These are phyloP conservation scores for Arctopsyche grandis DNA, from an alignment of 1,140 invertebrate genomes.

Conservation along the genomic window DNA sequence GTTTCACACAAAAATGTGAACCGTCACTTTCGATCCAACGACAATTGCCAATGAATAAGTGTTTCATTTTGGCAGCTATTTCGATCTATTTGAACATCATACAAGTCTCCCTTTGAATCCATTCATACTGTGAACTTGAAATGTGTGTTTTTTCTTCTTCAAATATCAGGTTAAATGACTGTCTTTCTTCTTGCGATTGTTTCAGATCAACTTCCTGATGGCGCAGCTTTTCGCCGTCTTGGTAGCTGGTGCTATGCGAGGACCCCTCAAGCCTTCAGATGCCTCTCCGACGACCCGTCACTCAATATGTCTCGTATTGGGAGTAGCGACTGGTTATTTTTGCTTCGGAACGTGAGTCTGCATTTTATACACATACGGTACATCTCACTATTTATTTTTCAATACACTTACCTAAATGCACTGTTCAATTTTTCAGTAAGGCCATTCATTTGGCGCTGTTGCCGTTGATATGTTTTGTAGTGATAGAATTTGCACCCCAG, in stretches of 20 bases:
- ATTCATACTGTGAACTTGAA: too few species aligned
- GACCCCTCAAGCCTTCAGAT: constrained; percentile 71
- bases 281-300: constrained; percentile 77
- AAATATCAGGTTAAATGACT: too few species aligned
- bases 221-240: constrained; percentile 82
- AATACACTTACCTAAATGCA: constrained; percentile 36
- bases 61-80: too few species aligned
- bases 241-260: constrained; percentile 79
- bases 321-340: constrained; percentile 83
- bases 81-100: too few species aligned
- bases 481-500: constrained; percentile 66
- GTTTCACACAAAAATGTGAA: too few species aligned
- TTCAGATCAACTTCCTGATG: constrained; percentile 83
- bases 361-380: neutral
- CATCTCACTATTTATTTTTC: too few species aligned
- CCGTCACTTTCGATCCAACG: too few species aligned
- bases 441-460: constrained; percentile 80
- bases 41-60: too few species aligned
- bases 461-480: constrained; percentile 78
- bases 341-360: constrained; percentile 84
- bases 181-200: neutral
- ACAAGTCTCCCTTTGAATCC: too few species aligned
- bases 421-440: constrained; percentile 70
- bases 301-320: constrained; percentile 78
- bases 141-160: too few species aligned